Base-by-base conservation (phyloP, 2,888 invertebrate genomes). In the Coecobrya sp. region DNA sequence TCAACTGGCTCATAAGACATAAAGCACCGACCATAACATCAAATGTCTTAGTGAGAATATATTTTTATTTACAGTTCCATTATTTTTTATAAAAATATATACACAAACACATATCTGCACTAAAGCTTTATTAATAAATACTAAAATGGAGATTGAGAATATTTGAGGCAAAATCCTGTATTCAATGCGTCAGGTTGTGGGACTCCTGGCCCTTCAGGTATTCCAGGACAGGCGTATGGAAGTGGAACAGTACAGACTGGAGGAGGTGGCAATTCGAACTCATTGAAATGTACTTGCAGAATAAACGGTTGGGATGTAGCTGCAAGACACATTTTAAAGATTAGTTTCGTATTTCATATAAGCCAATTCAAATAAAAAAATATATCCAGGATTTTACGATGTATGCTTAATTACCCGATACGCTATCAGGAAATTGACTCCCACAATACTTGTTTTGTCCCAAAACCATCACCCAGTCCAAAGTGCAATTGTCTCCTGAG, bases 391-490 rank as follows among this genome's bases (percentile, higher is more conserved):
- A 49, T n/a, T 13, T n/a, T 3, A n/a, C n/a, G n/a, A n/a, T 19
- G 8, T 22, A 62, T 25, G 25, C 19, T 42, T 10, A 70, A 93
- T 70, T 88, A 94, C 94, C 27, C 70, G 91, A 62, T 4, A 94
- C 93, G 0, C 68, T 86, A 13, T 79, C 93, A 4, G 91, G 92
- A 36, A 94, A 94, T 25, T 52, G 45, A 79, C 89, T 94, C n/a
- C 94, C 94, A 49, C 94, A 94, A 79, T 93, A 94, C 52, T 93
- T 94, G 16, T 94, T 90, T 5, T 68, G 91, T 7, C 94, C 94
- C 13, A 92, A 85, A 19, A 94, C 86, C 94, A 93, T 92, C 11
- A 94, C 93, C 93, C 93, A 94, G 27, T 94, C 94, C 0, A 68
- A 27, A 3, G 5, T 91, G 59, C 93, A 94, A 30, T 89, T 27